Conservation (phyloP, 1,140 invertebrate species). For the Drosophila parvula region DNA sequence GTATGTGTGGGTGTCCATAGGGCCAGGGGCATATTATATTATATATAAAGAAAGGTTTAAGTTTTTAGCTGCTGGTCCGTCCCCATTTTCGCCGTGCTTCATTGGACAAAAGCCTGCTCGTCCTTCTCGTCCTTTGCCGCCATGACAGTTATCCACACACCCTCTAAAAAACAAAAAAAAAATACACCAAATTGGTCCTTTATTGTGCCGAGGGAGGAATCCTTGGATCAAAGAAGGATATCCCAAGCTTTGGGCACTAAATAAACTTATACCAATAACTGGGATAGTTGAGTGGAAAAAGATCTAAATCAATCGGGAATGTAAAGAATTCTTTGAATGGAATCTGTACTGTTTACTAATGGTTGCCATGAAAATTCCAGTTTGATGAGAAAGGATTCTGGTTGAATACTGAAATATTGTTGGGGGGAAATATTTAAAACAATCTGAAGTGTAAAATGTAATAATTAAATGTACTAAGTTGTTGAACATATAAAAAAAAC, state of each 20-base stretch:
- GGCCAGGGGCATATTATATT: constrained; percentile 28
- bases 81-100: constrained; percentile 50
- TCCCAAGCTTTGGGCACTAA: constrained; percentile 11
- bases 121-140: neutral
- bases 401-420: neutral
- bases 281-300: constrained; percentile 12
- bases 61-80: constrained; percentile 30
- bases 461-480: no score
- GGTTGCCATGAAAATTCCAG: neutral
- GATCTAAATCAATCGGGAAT: neutral
- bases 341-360: neutral
- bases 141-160: constrained; percentile 13
- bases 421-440: neutral
- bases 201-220: constrained; percentile 11
- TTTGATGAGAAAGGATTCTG: neutral
- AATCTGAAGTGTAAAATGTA: neutral
- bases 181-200: constrained; percentile 16
- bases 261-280: constrained; percentile 24
- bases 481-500: no score
- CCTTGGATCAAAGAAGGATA: constrained; percentile 9
- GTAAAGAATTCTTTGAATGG: neutral
- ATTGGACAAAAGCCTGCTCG: constrained; percentile 20
- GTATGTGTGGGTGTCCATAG: constrained; percentile 4
- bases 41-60: constrained; percentile 49
- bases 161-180: constrained; percentile 10